phyloP scores from a whole-genome alignment of 53 echinoderm and acorn worm species.

The Actinopyga echinites region DNA sequence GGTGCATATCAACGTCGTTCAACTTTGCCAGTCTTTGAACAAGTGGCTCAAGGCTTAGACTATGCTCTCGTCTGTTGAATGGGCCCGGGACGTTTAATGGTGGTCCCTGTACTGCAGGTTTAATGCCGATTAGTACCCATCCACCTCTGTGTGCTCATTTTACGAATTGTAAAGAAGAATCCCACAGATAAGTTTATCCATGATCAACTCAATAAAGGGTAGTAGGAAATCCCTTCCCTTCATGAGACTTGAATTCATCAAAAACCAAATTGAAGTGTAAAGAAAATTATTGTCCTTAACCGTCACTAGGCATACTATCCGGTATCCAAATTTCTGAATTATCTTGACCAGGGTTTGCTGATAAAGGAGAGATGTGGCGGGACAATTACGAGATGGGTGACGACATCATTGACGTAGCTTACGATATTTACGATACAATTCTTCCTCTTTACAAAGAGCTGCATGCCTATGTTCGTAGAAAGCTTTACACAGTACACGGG shows the following conservation, averaged over 20 bases:
- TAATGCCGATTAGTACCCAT: no score
- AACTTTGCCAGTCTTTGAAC: no score
- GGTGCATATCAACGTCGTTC: no score
- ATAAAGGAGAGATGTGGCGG: conserved; percentile 74
- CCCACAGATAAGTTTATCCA: no score
- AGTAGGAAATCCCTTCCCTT: no score
- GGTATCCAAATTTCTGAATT: neutral
- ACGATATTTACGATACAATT: conserved; percentile 64
- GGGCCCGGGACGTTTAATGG: no score
- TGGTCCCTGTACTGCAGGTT: no score
- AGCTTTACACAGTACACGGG: conserved; percentile 48
- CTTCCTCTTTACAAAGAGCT: conserved; percentile 74
- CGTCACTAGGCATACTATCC: neutral
- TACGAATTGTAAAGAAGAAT: no score
- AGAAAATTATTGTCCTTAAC: neutral
- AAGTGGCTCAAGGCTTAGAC: no score
- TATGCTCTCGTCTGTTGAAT: no score
- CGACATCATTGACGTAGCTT: conserved; percentile 46
- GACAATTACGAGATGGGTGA: conserved; percentile 64
- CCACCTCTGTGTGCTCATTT: no score
- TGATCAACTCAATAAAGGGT: no score
- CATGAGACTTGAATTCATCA: neutral
- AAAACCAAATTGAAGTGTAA: neutral
- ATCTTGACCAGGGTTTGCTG: conserved; percentile 23
- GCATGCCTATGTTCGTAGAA: conserved; percentile 78